phyloP scores from a whole-genome alignment of 1,140 invertebrate genomes.

The Tetramorium simillimum region DNA sequence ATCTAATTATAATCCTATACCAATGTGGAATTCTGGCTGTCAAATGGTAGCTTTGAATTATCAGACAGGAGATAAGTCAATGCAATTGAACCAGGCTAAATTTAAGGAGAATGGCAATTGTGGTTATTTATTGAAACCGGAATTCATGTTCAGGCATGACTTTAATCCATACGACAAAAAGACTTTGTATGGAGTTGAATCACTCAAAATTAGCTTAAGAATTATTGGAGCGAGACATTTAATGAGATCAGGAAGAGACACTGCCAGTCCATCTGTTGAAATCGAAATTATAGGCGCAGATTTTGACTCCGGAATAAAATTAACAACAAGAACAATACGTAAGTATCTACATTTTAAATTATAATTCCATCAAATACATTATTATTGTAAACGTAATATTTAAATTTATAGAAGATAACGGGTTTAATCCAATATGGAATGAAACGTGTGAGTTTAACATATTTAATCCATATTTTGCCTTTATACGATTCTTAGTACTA shows the following conservation, averaged over 20 bases:
- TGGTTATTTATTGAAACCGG: slow-evolving; percentile 97
- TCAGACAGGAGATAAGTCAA: slow-evolving; percentile 97
- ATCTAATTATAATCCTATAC: slow-evolving; percentile 98
- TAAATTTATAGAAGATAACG: slow-evolving; percentile 94
- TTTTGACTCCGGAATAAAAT: slow-evolving; percentile 93
- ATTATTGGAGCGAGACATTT: slow-evolving; percentile 97
- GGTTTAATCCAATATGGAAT: slow-evolving; percentile 97
- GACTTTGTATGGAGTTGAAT: slow-evolving; percentile 87
- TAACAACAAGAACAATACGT: slow-evolving; percentile 94
- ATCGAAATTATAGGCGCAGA: slow-evolving; percentile 96
- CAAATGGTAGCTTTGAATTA: slow-evolving; percentile 99
- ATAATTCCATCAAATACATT: background rate
- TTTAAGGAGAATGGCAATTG: slow-evolving; percentile 96
- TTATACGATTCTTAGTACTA: slow-evolving; percentile 96
- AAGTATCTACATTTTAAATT: slow-evolving; percentile 79
- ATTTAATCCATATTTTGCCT: slow-evolving; percentile 94
- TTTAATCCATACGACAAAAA: slow-evolving; percentile 93
- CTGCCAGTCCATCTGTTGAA: slow-evolving; percentile 97
- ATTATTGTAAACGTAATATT: slow-evolving; percentile 19
- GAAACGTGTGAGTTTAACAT: slow-evolving; percentile 96
- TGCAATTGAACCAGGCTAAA: slow-evolving; percentile 97
- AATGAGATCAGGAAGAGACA: slow-evolving; percentile 93
- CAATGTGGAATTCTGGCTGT: slow-evolving; percentile 97
- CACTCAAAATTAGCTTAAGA: slow-evolving; percentile 90
- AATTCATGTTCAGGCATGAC: slow-evolving; percentile 94